phyloP scores from a whole-genome alignment of 2,797 vertebrate species.

The Rhincodon typus region DNA sequence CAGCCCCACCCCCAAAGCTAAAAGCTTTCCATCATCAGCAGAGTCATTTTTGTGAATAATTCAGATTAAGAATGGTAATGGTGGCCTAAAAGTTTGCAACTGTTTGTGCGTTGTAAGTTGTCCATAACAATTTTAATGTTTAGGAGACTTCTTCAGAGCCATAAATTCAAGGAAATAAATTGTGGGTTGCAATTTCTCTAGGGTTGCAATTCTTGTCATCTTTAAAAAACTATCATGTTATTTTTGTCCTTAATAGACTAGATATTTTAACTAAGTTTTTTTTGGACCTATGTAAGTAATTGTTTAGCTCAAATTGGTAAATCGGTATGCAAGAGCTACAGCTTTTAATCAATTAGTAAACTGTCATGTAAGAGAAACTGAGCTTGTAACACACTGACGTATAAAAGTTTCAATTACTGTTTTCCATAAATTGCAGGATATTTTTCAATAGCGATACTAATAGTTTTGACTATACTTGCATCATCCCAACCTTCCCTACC shows the following conservation, averaged over 20 bases:
- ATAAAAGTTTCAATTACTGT: neutral
- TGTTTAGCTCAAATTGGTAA: slow-evolving; percentile 1
- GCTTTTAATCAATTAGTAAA: slow-evolving; percentile 36
- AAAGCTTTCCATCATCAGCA: neutral
- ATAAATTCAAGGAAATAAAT: neutral
- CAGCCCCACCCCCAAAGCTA: neutral
- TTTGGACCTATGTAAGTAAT: slow-evolving; percentile 16
- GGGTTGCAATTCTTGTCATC: neutral
- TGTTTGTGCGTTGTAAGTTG: neutral
- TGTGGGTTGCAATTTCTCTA: neutral
- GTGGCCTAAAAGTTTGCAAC: neutral
- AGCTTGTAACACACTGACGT: neutral
- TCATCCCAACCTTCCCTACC: neutral
- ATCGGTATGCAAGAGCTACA: slow-evolving; percentile 22
- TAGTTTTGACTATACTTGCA: neutral
- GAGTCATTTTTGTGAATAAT: neutral
- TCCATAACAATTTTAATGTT: neutral
- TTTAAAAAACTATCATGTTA: slow-evolving; percentile 31
- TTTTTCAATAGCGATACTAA: neutral
- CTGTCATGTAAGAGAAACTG: neutral
- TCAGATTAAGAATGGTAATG: neutral
- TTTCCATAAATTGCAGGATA: neutral
- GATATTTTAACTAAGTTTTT: slow-evolving; percentile 20
- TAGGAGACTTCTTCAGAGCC: neutral
- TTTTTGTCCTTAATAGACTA: neutral